These are phyloP conservation scores for Sinocyclocheilus anophthalmus DNA, from an alignment of 2,113 vertebrate species.

Conservation along the genomic window DNA sequence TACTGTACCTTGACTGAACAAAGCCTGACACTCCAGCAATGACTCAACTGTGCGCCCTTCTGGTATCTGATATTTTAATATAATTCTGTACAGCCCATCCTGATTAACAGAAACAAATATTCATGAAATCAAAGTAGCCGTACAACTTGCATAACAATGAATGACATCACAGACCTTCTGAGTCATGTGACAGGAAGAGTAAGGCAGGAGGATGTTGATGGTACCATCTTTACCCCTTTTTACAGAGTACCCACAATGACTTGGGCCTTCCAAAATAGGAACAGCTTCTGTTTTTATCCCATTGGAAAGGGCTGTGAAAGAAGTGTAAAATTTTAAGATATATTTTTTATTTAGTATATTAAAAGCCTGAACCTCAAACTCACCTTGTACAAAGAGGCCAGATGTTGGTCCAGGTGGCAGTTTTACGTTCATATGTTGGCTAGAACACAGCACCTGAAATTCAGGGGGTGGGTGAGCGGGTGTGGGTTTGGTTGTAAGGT, in stretches of 20 bases:
- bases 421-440: conserved; percentile 68
- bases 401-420: conserved; percentile 67
- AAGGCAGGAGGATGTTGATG: conserved; percentile 65
- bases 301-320: conserved; percentile 12
- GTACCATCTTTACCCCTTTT: conserved; percentile 63
- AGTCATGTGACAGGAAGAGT: conserved; percentile 72
- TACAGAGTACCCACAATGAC: conserved; percentile 74
- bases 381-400: conserved; percentile 68
- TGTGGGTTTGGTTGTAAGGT: not conserved
- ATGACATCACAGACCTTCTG: conserved; percentile 69
- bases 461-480: conserved; percentile 16
- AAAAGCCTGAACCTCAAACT: conserved; percentile 22
- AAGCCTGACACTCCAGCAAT: conserved; percentile 69
- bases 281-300: conserved; percentile 51
- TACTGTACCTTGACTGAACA: conserved; percentile 65
- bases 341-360: no score
- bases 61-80: conserved; percentile 63
- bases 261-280: conserved; percentile 61
- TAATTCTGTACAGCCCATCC: conserved; percentile 62
- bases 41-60: conserved; percentile 60
- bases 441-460: conserved; percentile 65
- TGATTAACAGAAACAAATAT: conserved; percentile 42
- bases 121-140: not conserved
- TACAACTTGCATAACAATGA: not conserved
- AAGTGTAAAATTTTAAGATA: not conserved